Percentiles rank a stretch among this genome's conserved stretches.
These are phyloP conservation scores for Drosophila murphyi DNA, from an alignment of 1,140 invertebrate genomes.

Conservation along the genomic window DNA sequence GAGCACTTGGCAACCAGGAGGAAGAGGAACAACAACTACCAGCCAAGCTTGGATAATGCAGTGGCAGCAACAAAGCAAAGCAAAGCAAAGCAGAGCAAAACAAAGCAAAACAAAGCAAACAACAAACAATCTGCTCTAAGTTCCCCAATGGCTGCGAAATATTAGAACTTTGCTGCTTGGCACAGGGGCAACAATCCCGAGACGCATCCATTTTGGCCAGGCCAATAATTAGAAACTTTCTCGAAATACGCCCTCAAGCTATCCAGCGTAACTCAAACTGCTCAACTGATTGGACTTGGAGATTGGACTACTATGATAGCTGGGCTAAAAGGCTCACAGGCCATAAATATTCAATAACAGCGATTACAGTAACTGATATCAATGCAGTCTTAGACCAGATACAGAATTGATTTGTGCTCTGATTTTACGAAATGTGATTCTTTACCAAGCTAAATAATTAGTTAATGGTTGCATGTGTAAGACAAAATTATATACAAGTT, in stretches of 20 bases:
- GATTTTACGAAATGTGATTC: background rate
- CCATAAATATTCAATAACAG: constrained; percentile 42
- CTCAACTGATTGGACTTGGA: constrained; percentile 24
- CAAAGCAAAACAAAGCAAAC: constrained; percentile 6
- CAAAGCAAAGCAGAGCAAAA: constrained; percentile 15
- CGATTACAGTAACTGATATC: constrained; percentile 20
- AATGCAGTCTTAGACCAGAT: background rate
- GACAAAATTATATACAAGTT: too few relatives aligned
- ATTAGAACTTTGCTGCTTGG: constrained; percentile 39
- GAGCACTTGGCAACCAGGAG: constrained; percentile 20
- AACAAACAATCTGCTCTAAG: constrained; percentile 11
- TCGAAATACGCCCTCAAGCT: background rate
- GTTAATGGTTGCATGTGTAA: background rate
- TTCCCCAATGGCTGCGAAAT: constrained; percentile 13
- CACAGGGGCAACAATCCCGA: constrained; percentile 2
- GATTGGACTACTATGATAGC: constrained; percentile 7
- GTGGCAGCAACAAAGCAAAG: constrained; percentile 11
- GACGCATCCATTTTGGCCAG: constrained; percentile 38
- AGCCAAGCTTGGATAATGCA: constrained; percentile 35
- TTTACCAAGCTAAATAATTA: background rate
- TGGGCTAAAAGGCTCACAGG: background rate
- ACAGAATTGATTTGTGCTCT: constrained; percentile 4
- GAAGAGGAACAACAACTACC: constrained; percentile 7
- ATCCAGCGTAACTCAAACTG: constrained; percentile 3
- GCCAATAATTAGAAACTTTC: constrained; percentile 71